These are phyloP conservation scores for Corythaeola cristata DNA, from an alignment of 2,113 vertebrate species.

Conservation along the genomic window DNA sequence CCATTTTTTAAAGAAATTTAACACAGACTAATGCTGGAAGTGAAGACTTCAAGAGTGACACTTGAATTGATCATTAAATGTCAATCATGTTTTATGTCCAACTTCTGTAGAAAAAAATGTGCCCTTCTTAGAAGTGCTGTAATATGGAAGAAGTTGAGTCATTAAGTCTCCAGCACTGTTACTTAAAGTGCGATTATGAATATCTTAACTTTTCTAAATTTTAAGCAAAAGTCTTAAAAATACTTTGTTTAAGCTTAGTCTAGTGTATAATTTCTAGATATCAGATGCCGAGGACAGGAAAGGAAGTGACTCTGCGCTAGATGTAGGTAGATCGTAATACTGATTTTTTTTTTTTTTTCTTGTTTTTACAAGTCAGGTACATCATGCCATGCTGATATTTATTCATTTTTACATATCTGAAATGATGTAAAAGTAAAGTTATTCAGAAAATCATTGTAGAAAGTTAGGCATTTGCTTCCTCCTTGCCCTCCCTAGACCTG, in stretches of 20 bases:
- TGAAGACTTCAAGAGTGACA: not conserved
- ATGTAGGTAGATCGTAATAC: not conserved
- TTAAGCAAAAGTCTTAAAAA: not conserved
- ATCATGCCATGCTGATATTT: not conserved
- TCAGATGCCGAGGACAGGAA: not conserved
- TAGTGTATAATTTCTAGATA: not conserved
- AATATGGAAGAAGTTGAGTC: not conserved
- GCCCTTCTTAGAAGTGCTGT: not conserved
- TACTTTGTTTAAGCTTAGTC: not conserved
- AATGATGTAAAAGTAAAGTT: not conserved
- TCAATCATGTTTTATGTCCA: not conserved
- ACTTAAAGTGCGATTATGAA: not conserved
- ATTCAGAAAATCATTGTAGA: not conserved
- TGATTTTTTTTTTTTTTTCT: not conserved
- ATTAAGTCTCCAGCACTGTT: not conserved
- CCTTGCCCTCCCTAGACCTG: not conserved
- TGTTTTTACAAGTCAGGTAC: not conserved
- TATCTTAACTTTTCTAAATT: not conserved
- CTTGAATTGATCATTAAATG: not conserved
- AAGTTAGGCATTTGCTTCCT: not conserved
- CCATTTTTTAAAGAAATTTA: not conserved
- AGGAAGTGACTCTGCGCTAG: not conserved
- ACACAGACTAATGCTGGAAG: not conserved
- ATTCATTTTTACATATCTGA: not conserved
- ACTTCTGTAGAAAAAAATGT: not conserved